These are phyloP conservation scores for Glaucomys volans DNA, from an alignment of 2,113 vertebrate genomes.

Conservation along the genomic window DNA sequence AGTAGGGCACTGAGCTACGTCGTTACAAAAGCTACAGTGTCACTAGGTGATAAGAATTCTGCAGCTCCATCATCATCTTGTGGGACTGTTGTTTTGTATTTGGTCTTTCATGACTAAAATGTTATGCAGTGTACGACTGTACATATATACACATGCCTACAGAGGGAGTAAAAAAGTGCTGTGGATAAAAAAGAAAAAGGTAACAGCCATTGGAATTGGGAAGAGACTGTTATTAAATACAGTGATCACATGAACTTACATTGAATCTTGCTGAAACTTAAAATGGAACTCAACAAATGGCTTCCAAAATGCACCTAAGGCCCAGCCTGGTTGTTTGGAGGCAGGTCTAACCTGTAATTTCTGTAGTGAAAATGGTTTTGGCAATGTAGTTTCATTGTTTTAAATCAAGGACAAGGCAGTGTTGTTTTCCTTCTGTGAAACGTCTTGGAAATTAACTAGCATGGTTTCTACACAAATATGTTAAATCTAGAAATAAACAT, in stretches of 20 bases:
- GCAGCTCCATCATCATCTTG: background rate
- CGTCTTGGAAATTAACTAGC: slow-evolving; percentile 69
- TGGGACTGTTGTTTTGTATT: background rate
- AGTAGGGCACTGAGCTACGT: background rate
- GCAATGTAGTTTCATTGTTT: slow-evolving; percentile 30
- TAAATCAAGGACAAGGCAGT: slow-evolving; percentile 45
- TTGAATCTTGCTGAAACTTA: background rate
- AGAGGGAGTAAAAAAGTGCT: background rate
- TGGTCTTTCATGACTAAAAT: background rate
- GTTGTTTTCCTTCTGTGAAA: slow-evolving; percentile 61
- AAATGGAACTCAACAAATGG: background rate
- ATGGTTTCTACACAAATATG: slow-evolving; percentile 73
- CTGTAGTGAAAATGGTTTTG: background rate
- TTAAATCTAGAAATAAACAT: slow-evolving; percentile 77
- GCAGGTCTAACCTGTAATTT: slow-evolving; percentile 15
- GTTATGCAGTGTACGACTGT: background rate
- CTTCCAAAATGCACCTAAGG: background rate
- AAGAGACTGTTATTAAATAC: background rate
- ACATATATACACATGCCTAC: too few relatives aligned
- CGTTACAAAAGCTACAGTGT: background rate
- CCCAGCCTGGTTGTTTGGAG: background rate
- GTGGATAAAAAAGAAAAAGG: background rate
- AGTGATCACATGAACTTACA: background rate
- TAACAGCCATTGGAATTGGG: background rate
- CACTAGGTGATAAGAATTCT: background rate